Conservation (phyloP, 2,888 invertebrate genomes). For the Argyresthia goedartella region DNA sequence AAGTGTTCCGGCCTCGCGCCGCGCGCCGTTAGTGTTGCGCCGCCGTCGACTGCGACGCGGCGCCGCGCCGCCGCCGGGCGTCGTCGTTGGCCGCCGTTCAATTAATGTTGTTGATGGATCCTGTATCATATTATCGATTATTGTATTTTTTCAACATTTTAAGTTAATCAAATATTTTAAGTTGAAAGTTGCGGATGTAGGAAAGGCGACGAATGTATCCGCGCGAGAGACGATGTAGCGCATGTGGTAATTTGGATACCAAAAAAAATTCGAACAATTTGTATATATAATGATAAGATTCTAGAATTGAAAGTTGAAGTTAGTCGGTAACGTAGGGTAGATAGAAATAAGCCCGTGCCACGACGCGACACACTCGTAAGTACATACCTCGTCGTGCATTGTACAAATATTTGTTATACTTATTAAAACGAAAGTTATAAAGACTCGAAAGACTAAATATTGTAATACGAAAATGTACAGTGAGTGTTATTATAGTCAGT, state of each 20-base stretch:
- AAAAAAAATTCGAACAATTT: slow-evolving; percentile 69
- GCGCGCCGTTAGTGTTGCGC: slow-evolving; percentile 47
- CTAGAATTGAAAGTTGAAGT: slow-evolving; percentile 49
- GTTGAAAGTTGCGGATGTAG: slow-evolving; percentile 52
- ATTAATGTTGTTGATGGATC: slow-evolving; percentile 60
- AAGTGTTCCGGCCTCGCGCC: slow-evolving; percentile 4
- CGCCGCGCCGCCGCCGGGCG: too few relatives aligned
- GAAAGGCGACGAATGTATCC: slow-evolving; percentile 35
- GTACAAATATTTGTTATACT: slow-evolving; percentile 72
- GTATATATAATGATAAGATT: slow-evolving; percentile 64
- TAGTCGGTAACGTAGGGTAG: slow-evolving; percentile 55
- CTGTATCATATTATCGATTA: slow-evolving; percentile 65
- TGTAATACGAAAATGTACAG: slow-evolving; percentile 70
- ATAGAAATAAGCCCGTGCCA: slow-evolving; percentile 62
- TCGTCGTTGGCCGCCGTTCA: slow-evolving; percentile 48
- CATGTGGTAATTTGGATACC: slow-evolving; percentile 65
- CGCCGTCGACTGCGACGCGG: slow-evolving; percentile 50
- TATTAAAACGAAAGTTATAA: slow-evolving; percentile 61
- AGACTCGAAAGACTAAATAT: slow-evolving; percentile 66
- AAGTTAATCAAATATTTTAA: slow-evolving; percentile 63
- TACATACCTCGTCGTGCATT: slow-evolving; percentile 56
- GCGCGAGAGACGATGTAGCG: slow-evolving; percentile 53
- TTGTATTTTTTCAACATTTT: slow-evolving; percentile 66
- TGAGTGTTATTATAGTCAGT: slow-evolving; percentile 72
- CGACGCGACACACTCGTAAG: slow-evolving; percentile 60